Evolutionary conservation across 2,888 invertebrate species (phyloP).

Genomic region (Polydrusus tereticollis): DNA sequence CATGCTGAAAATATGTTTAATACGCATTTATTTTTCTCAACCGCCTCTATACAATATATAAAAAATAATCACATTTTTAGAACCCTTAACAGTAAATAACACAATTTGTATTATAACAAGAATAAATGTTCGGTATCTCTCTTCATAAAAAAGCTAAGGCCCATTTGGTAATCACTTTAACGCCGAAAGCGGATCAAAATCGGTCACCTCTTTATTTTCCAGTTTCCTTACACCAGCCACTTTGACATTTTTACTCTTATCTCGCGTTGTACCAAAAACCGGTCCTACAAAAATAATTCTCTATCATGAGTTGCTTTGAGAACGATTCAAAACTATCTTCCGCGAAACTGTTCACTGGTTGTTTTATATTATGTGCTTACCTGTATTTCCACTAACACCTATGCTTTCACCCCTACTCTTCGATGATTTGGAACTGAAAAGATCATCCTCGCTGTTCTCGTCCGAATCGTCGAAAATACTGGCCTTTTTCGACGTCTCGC

Average conservation of each 20-base stretch:
- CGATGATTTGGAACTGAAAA: conserved; percentile 53
- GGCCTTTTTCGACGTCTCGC: conserved; percentile 27
- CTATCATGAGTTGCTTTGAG: too few relatives aligned
- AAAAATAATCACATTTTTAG: too few relatives aligned
- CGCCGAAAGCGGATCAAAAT: conserved; percentile 61
- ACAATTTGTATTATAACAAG: too few relatives aligned
- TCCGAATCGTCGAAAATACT: conserved; percentile 45
- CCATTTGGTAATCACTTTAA: conserved; percentile 32
- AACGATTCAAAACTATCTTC: not conserved
- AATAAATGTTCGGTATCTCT: too few relatives aligned
- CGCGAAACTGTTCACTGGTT: not conserved
- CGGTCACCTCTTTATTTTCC: conserved; percentile 57
- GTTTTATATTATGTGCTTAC: not conserved
- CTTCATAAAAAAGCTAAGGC: too few relatives aligned
- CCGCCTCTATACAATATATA: too few relatives aligned
- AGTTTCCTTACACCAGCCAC: conserved; percentile 56
- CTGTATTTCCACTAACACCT: not conserved
- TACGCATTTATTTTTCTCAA: too few relatives aligned
- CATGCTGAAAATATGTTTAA: too few relatives aligned
- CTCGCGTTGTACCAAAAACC: conserved; percentile 20
- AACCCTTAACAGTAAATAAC: too few relatives aligned
- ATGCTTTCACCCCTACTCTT: conserved; percentile 10
- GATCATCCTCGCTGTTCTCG: conserved; percentile 60
- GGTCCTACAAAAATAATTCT: conserved; percentile 31
- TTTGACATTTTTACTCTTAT: conserved; percentile 55